Evolutionary conservation across 53 echinoderm and acorn worm species (phyloP).

Genomic region (Holothuria scabra): DNA sequence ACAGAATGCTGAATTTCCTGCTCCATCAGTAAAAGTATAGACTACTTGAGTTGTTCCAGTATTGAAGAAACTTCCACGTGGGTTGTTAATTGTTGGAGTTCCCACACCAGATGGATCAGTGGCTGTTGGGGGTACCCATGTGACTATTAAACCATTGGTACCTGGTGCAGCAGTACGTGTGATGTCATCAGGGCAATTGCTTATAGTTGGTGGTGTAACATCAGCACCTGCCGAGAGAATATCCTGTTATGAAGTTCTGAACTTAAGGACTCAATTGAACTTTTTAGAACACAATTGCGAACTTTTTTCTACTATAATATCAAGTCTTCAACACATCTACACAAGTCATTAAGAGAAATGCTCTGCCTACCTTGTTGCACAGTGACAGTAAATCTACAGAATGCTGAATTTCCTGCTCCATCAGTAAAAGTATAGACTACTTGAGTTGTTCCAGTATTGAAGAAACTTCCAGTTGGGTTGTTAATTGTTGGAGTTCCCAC

Average conservation of each 20-base stretch:
- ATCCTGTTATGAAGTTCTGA: background rate
- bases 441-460: background rate
- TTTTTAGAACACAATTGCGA: no score
- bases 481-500: background rate
- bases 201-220: constrained; percentile 8
- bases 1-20: background rate
- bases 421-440: background rate
- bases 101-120: constrained; percentile 22
- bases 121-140: constrained; percentile 16
- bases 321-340: no score
- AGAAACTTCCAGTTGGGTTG: background rate
- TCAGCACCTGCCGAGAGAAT: background rate
- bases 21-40: background rate
- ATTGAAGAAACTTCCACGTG: background rate
- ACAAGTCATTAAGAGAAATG: no score
- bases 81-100: background rate
- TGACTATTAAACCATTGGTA: background rate
- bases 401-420: background rate
- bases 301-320: no score
- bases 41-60: constrained; percentile 10
- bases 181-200: constrained; percentile 27
- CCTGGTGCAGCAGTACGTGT: constrained; percentile 11
- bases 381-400: background rate
- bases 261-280: no score
- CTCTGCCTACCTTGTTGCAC: background rate